Conservation (phyloP, 2,797 vertebrate species). For the Galaxias olidus region DNA sequence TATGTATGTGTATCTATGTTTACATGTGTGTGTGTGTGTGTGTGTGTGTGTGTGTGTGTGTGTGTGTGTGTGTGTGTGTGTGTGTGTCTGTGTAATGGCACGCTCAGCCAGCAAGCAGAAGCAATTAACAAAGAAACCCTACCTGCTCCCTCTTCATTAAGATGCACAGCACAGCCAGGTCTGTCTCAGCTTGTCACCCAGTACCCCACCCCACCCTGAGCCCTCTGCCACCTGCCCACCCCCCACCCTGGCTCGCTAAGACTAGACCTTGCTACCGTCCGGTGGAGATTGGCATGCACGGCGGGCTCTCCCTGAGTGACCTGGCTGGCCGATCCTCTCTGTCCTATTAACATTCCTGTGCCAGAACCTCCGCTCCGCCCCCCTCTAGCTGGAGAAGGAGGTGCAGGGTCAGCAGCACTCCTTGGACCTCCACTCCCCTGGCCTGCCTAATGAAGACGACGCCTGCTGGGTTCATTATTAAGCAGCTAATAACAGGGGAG, state of each 20-base stretch:
- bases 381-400: conserved; percentile 51
- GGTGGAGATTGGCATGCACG: conserved; percentile 72
- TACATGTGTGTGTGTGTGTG: too few relatives aligned
- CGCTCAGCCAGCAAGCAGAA: conserved; percentile 33
- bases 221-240: conserved; percentile 36
- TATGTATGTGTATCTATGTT: too few relatives aligned
- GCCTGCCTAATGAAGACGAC: conserved; percentile 72
- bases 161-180: conserved; percentile 28
- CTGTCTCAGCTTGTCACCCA: conserved; percentile 34
- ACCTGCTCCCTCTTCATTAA: conserved; percentile 38
- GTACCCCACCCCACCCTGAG: conserved; percentile 49
- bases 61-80: too few relatives aligned
- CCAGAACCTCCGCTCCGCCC: conserved; percentile 58
- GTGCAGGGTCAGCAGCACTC: conserved; percentile 66
- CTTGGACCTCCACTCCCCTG: conserved; percentile 31
- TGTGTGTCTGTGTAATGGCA: too few relatives aligned
- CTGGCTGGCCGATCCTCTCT: conserved; percentile 54
- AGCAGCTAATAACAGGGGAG: conserved; percentile 66
- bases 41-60: too few relatives aligned
- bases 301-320: conserved; percentile 59
- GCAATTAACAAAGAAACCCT: conserved; percentile 18
- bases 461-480: conserved; percentile 76
- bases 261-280: conserved; percentile 45
- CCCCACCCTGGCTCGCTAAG: conserved; percentile 36
- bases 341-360: conserved; percentile 75